Conservation (phyloP, 2,113 vertebrate genomes). For the Hiodon alosoides region DNA sequence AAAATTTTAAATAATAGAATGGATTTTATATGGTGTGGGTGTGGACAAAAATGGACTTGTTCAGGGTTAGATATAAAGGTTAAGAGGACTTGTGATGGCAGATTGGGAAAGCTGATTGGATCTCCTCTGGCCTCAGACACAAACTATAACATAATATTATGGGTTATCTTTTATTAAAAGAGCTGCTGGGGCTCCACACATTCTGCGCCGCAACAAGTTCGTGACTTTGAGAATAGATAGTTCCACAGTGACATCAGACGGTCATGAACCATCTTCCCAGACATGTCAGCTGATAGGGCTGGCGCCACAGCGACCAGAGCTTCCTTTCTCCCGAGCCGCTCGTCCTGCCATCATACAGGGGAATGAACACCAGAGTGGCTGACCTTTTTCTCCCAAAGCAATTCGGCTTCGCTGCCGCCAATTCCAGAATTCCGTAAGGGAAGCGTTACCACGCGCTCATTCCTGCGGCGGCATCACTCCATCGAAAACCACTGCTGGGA, state of each 20-base stretch:
- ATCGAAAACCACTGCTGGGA: background rate
- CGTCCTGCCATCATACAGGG: background rate
- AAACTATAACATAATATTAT: no score
- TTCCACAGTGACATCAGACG: background rate
- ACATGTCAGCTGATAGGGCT: background rate
- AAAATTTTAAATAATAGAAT: no score
- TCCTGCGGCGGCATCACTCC: background rate
- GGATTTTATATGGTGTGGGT: no score
- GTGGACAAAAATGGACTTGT: no score
- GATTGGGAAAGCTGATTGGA: no score
- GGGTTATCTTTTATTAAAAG: no score
- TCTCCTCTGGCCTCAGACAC: no score
- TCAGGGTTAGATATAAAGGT: no score
- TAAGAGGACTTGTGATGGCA: no score
- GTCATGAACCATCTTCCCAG: background rate
- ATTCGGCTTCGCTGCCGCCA: background rate
- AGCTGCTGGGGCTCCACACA: no score
- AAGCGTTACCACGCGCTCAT: background rate
- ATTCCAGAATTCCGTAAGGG: background rate
- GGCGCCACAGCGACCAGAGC: background rate
- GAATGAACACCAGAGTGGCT: background rate
- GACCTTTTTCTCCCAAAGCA: background rate
- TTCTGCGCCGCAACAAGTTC: no score
- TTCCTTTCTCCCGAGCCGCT: background rate
- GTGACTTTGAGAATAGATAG: background rate